Base-by-base conservation (phyloP, 2,797 vertebrate genomes). In the Hyperoplus lanceolatus region DNA sequence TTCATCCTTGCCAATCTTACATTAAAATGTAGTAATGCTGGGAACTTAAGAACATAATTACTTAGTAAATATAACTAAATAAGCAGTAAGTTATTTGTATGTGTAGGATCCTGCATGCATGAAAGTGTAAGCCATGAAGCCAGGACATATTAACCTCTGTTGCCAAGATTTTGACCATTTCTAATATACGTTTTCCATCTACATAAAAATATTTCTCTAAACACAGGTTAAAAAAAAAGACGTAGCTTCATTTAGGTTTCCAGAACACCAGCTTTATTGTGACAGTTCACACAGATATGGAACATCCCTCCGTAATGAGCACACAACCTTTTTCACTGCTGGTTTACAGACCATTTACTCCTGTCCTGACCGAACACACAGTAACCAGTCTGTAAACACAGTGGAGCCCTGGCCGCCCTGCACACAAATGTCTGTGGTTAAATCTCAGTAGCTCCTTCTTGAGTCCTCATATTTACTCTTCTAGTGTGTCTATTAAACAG, bases 191-290 rank as follows among this genome's bases (percentile, higher is more conserved):
- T 16, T 14, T 4, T 18, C 18, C 21, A n/a, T 64, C 21, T 49
- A 38, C 12, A 50, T n/a, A 29, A 29, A 8, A 4, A 13, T 64
- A 29, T 63, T 49, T 12, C 21, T 48, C 6, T 65, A 4, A 21
- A 14, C 8, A 9, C n/a, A 29, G 21, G 3, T 45, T 46, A 4
- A 39, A 38, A 36, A 64, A 57, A 39, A 11, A 0, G 8, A 29
- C 16, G 69, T 4, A 69, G 50, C 15, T 58, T 56, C 2, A 59
- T 53, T 6, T 12, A 38, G 77, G 70, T 83, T 90, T 85, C 75
- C 80, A 89, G 79, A 92, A 91, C 80, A 86, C 50, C 81, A 83
- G 75, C 81, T 94, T 94, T 93, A 93, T 93, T 93, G 77, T 81
- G 83, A 90, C 83, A 85, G 55, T 82, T 91, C 83, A 84, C 75